phyloP scores from a whole-genome alignment of 2,888 invertebrate species.

The Pristionchus arcanus region DNA sequence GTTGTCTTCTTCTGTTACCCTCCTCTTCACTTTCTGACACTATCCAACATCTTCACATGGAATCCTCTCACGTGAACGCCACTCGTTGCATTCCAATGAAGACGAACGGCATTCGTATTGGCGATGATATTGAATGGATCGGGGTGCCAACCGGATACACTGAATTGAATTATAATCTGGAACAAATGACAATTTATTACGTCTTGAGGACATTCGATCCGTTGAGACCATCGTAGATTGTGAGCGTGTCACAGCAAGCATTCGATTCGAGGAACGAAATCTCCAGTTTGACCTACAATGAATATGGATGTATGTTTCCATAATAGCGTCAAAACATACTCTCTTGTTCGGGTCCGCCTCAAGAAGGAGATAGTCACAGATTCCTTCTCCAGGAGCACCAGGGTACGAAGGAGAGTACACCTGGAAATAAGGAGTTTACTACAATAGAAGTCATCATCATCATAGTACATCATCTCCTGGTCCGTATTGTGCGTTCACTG shows the following conservation, averaged over 20 bases:
- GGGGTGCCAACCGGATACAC: background rate
- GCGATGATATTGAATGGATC: background rate
- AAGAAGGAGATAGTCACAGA: constrained; percentile 14
- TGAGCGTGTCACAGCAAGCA: constrained; percentile 10
- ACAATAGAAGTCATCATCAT: background rate
- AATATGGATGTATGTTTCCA: background rate
- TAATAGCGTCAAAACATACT: too few relatives aligned
- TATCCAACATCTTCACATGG: background rate
- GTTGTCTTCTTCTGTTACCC: background rate
- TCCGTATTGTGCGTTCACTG: background rate
- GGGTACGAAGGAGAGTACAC: constrained; percentile 32
- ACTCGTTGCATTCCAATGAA: constrained; percentile 32
- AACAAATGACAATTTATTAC: background rate
- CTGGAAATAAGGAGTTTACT: background rate
- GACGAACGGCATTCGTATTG: constrained; percentile 23
- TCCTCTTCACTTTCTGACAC: background rate
- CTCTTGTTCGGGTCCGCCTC: background rate
- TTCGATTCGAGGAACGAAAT: constrained; percentile 15
- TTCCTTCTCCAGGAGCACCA: background rate
- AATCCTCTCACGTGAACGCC: constrained; percentile 33
- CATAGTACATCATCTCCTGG: background rate
- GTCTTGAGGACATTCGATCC: background rate
- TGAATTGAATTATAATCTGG: background rate
- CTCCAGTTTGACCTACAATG: background rate
- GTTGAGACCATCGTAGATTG: background rate